These are phyloP conservation scores for Jordanella pulchra DNA, from an alignment of 2,797 vertebrate species.

Conservation along the genomic window DNA sequence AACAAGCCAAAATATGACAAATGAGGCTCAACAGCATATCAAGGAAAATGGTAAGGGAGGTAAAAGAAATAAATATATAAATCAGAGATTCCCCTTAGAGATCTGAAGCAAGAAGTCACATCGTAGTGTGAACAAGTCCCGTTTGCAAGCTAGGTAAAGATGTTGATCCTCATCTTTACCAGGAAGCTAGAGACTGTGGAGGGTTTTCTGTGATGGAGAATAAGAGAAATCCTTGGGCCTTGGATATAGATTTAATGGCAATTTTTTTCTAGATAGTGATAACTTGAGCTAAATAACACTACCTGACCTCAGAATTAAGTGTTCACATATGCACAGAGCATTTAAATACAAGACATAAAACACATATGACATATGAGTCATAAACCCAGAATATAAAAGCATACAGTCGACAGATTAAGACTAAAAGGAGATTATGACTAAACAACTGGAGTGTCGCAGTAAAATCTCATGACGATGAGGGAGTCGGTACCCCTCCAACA, in stretches of 20 bases:
- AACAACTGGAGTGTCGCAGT: slow-evolving; percentile 59
- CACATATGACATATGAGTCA: slow-evolving; percentile 6
- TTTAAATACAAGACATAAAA: slow-evolving; percentile 20
- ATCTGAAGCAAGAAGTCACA: background rate
- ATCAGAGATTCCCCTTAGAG: background rate
- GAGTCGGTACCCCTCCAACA: slow-evolving; percentile 61
- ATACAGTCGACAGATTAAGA: slow-evolving; percentile 62
- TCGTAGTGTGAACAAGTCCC: background rate
- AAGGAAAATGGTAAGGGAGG: no score
- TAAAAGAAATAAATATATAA: background rate
- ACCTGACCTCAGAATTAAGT: slow-evolving; percentile 25
- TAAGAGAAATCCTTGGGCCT: background rate
- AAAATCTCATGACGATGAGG: slow-evolving; percentile 48
- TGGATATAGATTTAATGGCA: background rate
- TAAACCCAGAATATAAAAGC: slow-evolving; percentile 1
- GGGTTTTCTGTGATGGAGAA: background rate
- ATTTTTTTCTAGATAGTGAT: background rate
- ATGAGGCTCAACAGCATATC: no score
- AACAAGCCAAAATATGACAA: no score
- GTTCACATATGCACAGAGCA: slow-evolving; percentile 18
- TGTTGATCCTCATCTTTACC: background rate
- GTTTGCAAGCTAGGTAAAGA: background rate
- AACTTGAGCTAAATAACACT: slow-evolving; percentile 18
- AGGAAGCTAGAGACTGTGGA: background rate
- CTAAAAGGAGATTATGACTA: slow-evolving; percentile 61